Conservation (phyloP, 2,888 invertebrate species). For the Plemyria rubiginata region DNA sequence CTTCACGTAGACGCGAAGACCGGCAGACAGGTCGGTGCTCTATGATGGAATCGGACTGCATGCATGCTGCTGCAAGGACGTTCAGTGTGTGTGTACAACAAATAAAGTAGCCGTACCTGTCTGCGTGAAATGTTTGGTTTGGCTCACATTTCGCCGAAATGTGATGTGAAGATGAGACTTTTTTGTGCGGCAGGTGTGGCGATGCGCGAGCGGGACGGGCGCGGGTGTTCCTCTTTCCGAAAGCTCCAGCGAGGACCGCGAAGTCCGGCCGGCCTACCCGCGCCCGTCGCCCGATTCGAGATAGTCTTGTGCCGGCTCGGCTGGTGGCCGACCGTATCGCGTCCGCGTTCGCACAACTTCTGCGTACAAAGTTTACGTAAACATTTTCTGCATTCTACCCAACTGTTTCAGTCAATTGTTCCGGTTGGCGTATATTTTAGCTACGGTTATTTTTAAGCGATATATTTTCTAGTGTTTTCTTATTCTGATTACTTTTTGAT, state of each 20-base stretch:
- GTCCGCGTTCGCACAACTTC: constrained; percentile 50
- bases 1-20: constrained; percentile 27
- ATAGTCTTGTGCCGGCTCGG: constrained; percentile 77
- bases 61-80: constrained; percentile 43
- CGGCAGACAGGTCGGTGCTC: constrained; percentile 30
- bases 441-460: constrained; percentile 26
- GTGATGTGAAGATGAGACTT: constrained; percentile 65
- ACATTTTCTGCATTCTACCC: constrained; percentile 52
- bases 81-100: constrained; percentile 37
- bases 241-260: constrained; percentile 67
- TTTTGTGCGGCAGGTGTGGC: constrained; percentile 75
- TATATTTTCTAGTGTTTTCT: constrained; percentile 48
- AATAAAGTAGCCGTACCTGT: constrained; percentile 54
- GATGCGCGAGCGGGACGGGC: constrained; percentile 72
- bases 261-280: constrained; percentile 45
- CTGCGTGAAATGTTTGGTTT: constrained; percentile 66
- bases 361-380: constrained; percentile 77
- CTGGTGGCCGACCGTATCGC: constrained; percentile 62
- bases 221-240: constrained; percentile 56
- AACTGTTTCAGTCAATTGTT: constrained; percentile 47
- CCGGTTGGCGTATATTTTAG: constrained; percentile 43
- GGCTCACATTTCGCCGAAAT: constrained; percentile 78
- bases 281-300: constrained; percentile 33
- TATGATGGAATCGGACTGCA: constrained; percentile 22
- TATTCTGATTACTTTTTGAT: constrained; percentile 52